A percentile compares a stretch with the other conserved stretches of the same genome.
phyloP scores from a whole-genome alignment of 2,113 vertebrate species.

The Eonycteris spelaea region DNA sequence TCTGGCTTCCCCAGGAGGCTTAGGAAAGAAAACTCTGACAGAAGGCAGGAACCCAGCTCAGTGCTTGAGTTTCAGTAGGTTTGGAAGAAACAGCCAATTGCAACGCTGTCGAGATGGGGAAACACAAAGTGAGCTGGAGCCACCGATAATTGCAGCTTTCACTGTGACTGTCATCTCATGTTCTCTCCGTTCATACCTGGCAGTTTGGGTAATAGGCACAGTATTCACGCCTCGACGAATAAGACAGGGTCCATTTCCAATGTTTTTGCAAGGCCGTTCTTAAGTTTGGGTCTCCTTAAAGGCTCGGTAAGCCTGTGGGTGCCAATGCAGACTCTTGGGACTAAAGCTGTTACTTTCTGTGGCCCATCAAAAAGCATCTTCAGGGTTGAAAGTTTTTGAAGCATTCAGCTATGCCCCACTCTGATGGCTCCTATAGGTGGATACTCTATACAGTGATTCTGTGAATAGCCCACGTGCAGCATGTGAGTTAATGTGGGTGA shows the following conservation, averaged over 20 bases:
- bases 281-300: slow-evolving; percentile 24
- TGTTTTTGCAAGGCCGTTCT: not conserved
- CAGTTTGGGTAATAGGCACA: not conserved
- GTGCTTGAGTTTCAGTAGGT: not conserved
- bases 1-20: not conserved
- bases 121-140: not conserved
- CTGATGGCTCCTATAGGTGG: no score
- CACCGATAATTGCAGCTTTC: not conserved
- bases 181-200: not conserved
- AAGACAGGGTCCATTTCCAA: not conserved
- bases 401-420: not conserved
- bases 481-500: not conserved
- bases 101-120: not conserved
- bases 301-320: not conserved
- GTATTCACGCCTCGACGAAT: not conserved
- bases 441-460: slow-evolving; percentile 27
- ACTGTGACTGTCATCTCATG: not conserved
- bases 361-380: slow-evolving; percentile 37
- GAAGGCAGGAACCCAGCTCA: not conserved
- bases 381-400: not conserved
- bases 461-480: not conserved
- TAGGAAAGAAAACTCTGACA: not conserved
- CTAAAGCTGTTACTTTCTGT: not conserved
- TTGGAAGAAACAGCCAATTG: not conserved
- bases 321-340: not conserved